Percentiles rank a stretch among this genome's conserved stretches.
Conservation (phyloP, 2,888 invertebrate species). For the Lepidocyrtoides sp. region DNA sequence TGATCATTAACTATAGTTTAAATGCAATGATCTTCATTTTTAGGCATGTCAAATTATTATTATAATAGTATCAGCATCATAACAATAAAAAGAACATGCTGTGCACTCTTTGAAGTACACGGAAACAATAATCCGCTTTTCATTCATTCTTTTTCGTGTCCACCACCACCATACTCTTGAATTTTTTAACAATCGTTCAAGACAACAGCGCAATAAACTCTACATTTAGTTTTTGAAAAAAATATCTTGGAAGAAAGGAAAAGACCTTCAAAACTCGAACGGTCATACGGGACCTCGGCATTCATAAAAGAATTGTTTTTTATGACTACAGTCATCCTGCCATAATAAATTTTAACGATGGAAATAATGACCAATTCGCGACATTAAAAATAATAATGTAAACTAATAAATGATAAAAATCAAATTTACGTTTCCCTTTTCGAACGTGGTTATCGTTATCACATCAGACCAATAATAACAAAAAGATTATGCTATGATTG, state of each 20-base stretch:
- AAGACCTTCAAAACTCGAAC: background rate
- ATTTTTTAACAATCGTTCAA: background rate
- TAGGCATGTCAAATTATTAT: constrained; percentile 33
- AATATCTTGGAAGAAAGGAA: background rate
- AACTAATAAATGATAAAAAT: constrained; percentile 30
- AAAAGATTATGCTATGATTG: no score
- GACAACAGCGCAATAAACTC: background rate
- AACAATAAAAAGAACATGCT: constrained; percentile 64
- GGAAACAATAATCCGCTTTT: constrained; percentile 55
- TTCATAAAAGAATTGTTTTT: background rate
- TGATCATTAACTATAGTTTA: constrained; percentile 35
- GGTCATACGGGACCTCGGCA: background rate
- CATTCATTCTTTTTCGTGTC: constrained; percentile 12
- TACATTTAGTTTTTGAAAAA: background rate
- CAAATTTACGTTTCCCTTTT: constrained; percentile 6
- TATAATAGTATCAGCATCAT: background rate
- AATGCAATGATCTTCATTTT: constrained; percentile 38
- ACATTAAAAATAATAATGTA: constrained; percentile 34
- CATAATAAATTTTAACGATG: background rate
- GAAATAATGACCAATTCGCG: constrained; percentile 1
- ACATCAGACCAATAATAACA: no score
- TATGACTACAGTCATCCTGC: background rate
- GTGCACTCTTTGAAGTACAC: constrained; percentile 49
- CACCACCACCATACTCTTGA: no score
- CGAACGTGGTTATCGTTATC: constrained; percentile 1